Evolutionary conservation across 2,113 vertebrate genomes (phyloP).

Genomic region (Anguilla japonica): DNA sequence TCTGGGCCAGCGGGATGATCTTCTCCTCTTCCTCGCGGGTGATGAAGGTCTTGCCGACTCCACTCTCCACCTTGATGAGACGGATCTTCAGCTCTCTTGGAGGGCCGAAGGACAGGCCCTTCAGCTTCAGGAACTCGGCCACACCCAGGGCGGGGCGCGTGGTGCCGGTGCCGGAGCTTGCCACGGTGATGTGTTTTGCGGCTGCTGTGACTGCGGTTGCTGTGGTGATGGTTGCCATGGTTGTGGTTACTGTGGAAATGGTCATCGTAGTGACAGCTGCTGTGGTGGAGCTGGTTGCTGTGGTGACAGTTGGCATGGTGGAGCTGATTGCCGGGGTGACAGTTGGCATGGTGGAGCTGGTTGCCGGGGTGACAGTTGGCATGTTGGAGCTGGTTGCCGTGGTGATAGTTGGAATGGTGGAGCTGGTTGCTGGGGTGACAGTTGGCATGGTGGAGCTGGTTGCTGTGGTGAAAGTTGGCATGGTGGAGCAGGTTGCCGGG

Average conservation of each 20-base stretch:
- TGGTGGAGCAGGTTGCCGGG: not conserved
- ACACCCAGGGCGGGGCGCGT: conserved; percentile 49
- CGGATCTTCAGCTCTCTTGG: conserved; percentile 85
- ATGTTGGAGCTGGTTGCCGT: not conserved
- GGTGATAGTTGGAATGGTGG: not conserved
- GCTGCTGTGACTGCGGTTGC: too few species aligned
- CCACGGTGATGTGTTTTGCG: too few species aligned
- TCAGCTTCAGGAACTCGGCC: conserved; percentile 76
- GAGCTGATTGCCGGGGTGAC: not conserved
- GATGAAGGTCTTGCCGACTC: conserved; percentile 77
- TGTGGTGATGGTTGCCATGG: not conserved
- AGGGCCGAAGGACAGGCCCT: conserved; percentile 77
- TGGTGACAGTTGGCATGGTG: not conserved
- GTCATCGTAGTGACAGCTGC: not conserved
- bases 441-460: not conserved
- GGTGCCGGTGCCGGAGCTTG: not conserved
- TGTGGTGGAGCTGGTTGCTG: not conserved
- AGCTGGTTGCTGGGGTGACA: not conserved
- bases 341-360: conserved; percentile 17
- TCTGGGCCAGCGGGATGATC: conserved; percentile 67
- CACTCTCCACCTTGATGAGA: conserved; percentile 80
- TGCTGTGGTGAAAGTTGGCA: not conserved
- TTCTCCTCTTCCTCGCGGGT: conserved; percentile 77
- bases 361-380: conserved; percentile 10
- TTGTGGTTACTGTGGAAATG: not conserved